Conservation (phyloP, 1,140 invertebrate species). For the Hypothenemus hampei region DNA sequence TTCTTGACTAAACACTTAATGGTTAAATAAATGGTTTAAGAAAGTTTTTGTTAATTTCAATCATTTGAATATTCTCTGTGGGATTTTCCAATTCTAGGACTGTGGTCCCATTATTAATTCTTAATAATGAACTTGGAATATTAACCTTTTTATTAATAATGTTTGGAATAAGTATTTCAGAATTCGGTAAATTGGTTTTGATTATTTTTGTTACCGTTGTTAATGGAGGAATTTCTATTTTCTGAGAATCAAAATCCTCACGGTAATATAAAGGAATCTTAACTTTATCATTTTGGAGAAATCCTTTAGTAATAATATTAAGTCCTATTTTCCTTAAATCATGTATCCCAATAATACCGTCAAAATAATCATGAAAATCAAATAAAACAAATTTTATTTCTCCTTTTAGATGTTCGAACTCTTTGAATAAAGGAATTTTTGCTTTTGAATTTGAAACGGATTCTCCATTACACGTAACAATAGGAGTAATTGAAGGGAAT, state of each 20-base stretch:
- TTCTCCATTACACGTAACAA: constrained; percentile 22
- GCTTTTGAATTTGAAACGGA: constrained; percentile 23
- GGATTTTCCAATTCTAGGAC: background rate
- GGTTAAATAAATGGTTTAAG: background rate
- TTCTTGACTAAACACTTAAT: background rate
- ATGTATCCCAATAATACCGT: constrained; percentile 27
- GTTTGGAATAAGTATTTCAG: constrained; percentile 2
- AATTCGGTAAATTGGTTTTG: background rate
- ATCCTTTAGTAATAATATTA: constrained; percentile 21
- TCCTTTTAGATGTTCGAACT: constrained; percentile 21
- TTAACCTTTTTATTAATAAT: background rate
- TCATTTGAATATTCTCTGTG: background rate
- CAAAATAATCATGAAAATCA: constrained; percentile 33
- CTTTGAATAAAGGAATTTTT: constrained; percentile 19
- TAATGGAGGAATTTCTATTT: no score
- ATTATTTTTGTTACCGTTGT: constrained; percentile 10
- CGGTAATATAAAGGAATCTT: constrained; percentile 28
- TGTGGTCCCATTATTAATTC: background rate
- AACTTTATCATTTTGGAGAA: constrained; percentile 8
- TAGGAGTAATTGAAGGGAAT: constrained; percentile 7
- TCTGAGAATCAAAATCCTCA: no score
- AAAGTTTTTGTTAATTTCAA: background rate
- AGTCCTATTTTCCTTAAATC: constrained; percentile 26
- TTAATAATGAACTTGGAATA: background rate
- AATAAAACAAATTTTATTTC: constrained; percentile 20